Percentiles rank a stretch among this genome's conserved stretches.
phyloP scores from a whole-genome alignment of 2,797 vertebrate species.

The Poecilia gillii region DNA sequence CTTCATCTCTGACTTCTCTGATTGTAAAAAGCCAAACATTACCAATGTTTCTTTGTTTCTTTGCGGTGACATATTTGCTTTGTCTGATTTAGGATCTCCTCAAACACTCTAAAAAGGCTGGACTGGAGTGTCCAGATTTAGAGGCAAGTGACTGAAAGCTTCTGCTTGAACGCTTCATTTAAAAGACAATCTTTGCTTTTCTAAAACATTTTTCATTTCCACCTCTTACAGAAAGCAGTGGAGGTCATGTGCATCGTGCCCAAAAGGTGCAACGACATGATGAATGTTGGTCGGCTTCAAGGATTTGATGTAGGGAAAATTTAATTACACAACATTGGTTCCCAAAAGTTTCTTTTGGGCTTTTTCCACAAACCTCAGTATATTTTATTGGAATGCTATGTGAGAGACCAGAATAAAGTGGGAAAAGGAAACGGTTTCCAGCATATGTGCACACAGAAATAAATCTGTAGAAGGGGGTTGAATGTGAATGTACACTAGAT shows the following conservation, averaged over 20 bases:
- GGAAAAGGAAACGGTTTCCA: background rate
- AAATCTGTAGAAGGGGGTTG: background rate
- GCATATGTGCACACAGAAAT: background rate
- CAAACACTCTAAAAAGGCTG: conserved; percentile 95
- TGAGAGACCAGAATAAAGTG: background rate
- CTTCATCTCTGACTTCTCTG: background rate
- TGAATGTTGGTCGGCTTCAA: conserved; percentile 97
- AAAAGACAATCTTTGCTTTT: background rate
- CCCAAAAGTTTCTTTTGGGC: background rate
- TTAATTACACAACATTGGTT: background rate
- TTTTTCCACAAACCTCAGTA: background rate
- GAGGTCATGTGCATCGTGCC: conserved; percentile 98
- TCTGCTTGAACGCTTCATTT: background rate
- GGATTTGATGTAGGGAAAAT: conserved; percentile 93
- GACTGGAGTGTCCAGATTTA: conserved; percentile 89
- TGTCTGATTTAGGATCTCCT: conserved; percentile 87
- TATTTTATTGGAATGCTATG: background rate
- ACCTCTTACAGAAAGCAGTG: conserved; percentile 88
- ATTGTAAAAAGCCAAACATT: background rate
- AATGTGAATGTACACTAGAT: background rate
- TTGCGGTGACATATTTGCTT: background rate
- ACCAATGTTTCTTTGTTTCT: background rate
- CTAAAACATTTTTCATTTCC: conserved; percentile 1
- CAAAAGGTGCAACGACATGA: conserved; percentile 98
- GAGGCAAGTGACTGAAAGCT: conserved; percentile 81